A percentile compares a stretch with the other conserved stretches of the same genome.
Conservation (phyloP, 1,140 invertebrate genomes). For the Trichomalopsis sarcophagae region DNA sequence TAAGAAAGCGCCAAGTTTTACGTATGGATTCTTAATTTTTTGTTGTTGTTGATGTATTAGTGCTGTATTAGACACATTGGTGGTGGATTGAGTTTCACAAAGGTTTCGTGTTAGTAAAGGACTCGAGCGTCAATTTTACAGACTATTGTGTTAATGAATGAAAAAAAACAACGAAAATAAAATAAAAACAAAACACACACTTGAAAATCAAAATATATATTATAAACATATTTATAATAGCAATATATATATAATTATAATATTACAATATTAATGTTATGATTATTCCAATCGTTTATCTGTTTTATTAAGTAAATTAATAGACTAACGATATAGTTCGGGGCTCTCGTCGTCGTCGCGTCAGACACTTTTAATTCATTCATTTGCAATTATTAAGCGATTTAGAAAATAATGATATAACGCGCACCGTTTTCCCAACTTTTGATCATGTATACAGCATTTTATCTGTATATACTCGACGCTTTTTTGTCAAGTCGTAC, state of each 20-base stretch:
- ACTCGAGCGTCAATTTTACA: constrained; percentile 51
- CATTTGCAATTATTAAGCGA: constrained; percentile 39
- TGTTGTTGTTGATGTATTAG: constrained; percentile 12
- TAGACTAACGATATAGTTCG: constrained; percentile 60
- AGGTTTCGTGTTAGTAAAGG: constrained; percentile 50
- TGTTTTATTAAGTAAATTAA: constrained; percentile 72
- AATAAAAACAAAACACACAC: constrained; percentile 65
- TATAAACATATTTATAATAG: constrained; percentile 74
- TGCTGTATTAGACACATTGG: constrained; percentile 28
- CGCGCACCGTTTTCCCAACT: constrained; percentile 6
- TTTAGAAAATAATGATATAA: constrained; percentile 39
- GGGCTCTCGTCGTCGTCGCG: constrained; percentile 4
- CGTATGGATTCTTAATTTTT: constrained; percentile 5
- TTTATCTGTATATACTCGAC: constrained; percentile 25
- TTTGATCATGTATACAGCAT: constrained; percentile 40
- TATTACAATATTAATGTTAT: constrained; percentile 74
- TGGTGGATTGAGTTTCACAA: constrained; percentile 13
- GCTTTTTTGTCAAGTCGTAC: constrained; percentile 15
- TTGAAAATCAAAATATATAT: constrained; percentile 75
- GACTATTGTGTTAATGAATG: constrained; percentile 46
- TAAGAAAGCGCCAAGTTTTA: constrained; percentile 3
- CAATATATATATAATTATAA: constrained; percentile 70
- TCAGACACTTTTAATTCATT: constrained; percentile 37
- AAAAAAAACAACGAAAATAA: constrained; percentile 56
- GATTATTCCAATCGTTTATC: constrained; percentile 67